Percentiles rank a stretch among this genome's conserved stretches.
These are phyloP conservation scores for Graptemys geographica DNA, from an alignment of 2,797 vertebrate genomes.

Conservation along the genomic window DNA sequence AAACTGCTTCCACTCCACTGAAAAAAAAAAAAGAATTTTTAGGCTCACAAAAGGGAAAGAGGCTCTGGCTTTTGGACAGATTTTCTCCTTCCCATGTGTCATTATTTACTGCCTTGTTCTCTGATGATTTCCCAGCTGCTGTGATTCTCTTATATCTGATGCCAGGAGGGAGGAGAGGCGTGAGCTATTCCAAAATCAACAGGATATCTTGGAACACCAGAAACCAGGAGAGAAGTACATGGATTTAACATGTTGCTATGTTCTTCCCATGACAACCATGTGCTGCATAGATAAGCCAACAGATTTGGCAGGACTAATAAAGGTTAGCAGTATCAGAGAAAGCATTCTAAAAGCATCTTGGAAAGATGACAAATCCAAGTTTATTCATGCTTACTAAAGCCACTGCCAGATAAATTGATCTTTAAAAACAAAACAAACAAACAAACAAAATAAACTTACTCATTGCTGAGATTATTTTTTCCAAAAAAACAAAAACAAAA, in stretches of 20 bases:
- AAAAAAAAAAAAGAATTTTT: slow-evolving; percentile 28
- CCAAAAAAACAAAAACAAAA: neutral
- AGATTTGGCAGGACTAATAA: neutral
- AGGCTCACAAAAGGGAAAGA: neutral
- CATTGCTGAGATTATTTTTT: neutral
- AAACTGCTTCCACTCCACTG: slow-evolving; percentile 7
- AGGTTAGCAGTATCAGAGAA: neutral
- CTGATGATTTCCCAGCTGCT: neutral
- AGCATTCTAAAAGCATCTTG: slow-evolving; percentile 18
- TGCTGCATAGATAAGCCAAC: neutral
- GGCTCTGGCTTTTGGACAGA: neutral
- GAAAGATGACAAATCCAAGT: slow-evolving; percentile 22
- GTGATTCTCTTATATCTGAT: neutral
- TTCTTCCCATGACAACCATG: neutral
- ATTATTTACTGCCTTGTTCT: slow-evolving; percentile 1
- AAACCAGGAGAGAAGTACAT: neutral
- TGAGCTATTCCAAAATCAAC: slow-evolving; percentile 26
- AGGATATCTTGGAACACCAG: slow-evolving; percentile 1
- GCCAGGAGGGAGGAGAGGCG: neutral
- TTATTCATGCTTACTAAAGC: neutral
- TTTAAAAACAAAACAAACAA: neutral
- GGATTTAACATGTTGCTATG: neutral
- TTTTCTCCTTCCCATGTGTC: slow-evolving; percentile 1
- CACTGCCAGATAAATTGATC: neutral
- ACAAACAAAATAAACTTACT: neutral